Evolutionary conservation across 2,888 invertebrate genomes (phyloP), one percentile per base, ranked within the genome.

Genomic region (Troides oblongomaculatus): DNA sequence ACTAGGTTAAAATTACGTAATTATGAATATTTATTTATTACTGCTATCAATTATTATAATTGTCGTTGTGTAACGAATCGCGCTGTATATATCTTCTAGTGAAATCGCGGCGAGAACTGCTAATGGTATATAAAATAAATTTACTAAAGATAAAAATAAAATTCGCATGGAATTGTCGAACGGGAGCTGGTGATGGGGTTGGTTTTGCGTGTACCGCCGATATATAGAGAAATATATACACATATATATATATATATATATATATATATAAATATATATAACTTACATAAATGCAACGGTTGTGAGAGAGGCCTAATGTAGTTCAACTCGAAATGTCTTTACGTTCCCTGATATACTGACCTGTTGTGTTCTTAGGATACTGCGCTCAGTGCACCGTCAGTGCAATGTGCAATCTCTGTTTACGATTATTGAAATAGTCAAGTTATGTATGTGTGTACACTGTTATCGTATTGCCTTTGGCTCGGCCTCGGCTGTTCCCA

Each of bases 261-360:
- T 30, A 30, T 30, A 69, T 59, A 69, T 56, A 61, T 60, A 68
- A 71, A 67, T 69, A 64, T 70, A 69, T 50, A 64, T 69, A 69
- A 71, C 70, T 71, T 64, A 74, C 21, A 70, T 71, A 71, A 69
- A 81, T 79, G 89, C 86, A 81, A 87, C 84, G 92, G 92, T 92
- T 92, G 92, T 92, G 92, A 92, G 85, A 85, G 89, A 88, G 90
- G 92, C 92, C 92, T 92, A 91, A 86, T 73, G 84, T 90, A 89
- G 88, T 86, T 77, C 79, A 84, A 69, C 80, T 82, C 85, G 83
- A 79, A 78, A 75, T 73, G 74, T 74, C 80, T 84, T 88, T 82
- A 70, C 65, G 80, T 85, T 86, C 84, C 82, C 83, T 78, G 74
- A 79, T 78, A 82, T 88, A 88, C 89, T 88, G 81, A 68, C 90